Base-by-base conservation (phyloP, 2,797 vertebrate genomes). In the Myripristis jacobus region DNA sequence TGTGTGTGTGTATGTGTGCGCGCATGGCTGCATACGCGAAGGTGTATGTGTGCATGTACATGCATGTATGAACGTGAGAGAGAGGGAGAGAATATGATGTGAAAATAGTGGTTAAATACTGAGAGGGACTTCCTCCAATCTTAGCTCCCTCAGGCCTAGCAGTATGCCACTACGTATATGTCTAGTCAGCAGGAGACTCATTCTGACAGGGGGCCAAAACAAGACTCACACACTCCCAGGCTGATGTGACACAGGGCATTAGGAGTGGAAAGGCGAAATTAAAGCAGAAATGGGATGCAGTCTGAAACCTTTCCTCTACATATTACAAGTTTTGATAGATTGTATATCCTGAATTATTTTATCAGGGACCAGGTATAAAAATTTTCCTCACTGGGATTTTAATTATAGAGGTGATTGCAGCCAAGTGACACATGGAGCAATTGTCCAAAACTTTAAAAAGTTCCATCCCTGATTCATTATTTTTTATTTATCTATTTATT, bases 151-250 rank as follows among this genome's bases (percentile, higher is more conserved):
- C 87, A 86, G 92, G 91, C 89, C 82, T 58, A 81, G 78, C 73
- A 88, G 84, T 85, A 89, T 92, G 92, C 89, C 91, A 93, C 80
- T 86, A 70, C 56, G 54, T 86, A 93, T 94, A 89, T 86, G 76
- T 90, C 66, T 81, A 57, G 87, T 81, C 72, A 83, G 80, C 79
- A 67, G 71, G 66, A 82, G 85, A 94, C 82, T 89, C 79, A 16
- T 82, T 91, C 75, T 93, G 92, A 94, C 93, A 93, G 83, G 79
- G 64, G 88, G 82, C 89, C 88, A 92, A 93, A 93, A 89, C 92
- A 93, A 85, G 82, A 88, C 89, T 85, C 79, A 81, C 85, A 86
- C 87, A 85, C 76, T 82, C 83, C 55, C 58, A 85, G 89, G 77
- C 85, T 75, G 82, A 92, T 88, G 85, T 92, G 91, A 94, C 91